phyloP scores from a whole-genome alignment of 2,113 vertebrate genomes.

The Hyperopisus bebe region DNA sequence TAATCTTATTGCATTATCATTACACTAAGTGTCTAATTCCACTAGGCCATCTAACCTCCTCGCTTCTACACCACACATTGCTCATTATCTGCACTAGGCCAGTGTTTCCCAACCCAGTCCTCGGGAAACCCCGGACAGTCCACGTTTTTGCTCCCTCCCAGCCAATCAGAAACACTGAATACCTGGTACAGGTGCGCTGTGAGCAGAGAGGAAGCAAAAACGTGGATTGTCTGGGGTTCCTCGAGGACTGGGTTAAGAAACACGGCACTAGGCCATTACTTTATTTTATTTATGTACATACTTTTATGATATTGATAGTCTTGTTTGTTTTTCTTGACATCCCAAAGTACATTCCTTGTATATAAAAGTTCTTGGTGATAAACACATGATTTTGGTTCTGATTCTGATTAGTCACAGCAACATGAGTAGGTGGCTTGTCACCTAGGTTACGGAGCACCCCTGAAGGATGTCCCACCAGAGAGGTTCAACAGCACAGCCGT shows the following conservation, averaged over 20 bases:
- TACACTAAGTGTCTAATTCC: background rate
- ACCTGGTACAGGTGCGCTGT: too few species aligned
- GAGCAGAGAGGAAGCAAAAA: too few species aligned
- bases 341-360: background rate
- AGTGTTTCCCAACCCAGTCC: background rate
- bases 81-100: background rate
- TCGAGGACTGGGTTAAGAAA: too few species aligned
- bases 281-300: background rate
- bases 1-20: background rate
- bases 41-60: background rate
- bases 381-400: background rate
- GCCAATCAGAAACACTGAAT: too few species aligned
- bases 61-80: background rate
- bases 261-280: background rate
- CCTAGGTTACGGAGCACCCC: conserved; percentile 80
- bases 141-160: too few species aligned
- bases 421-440: background rate
- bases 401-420: background rate
- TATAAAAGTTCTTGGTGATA: background rate
- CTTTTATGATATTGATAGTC: background rate
- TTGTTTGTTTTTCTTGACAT: background rate
- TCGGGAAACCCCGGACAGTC: too few species aligned
- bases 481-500: conserved; percentile 86
- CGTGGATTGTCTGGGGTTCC: too few species aligned
- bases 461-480: conserved; percentile 87